A percentile compares a stretch with the other conserved stretches of the same genome.
Conservation (phyloP, 2,113 vertebrate genomes). For the Leucoraja erinaceus region DNA sequence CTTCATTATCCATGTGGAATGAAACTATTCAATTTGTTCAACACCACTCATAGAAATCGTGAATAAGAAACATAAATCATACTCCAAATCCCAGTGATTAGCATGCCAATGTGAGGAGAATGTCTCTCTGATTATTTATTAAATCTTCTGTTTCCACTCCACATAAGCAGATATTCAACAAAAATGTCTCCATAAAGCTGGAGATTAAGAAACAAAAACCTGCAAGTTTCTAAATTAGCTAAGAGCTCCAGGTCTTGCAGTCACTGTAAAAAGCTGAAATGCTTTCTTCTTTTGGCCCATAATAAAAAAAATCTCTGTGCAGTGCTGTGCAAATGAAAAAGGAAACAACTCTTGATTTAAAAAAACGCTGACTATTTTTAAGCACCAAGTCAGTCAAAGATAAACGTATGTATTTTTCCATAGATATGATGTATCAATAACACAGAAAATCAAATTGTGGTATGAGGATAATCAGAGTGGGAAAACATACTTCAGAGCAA, state of each 20-base stretch:
- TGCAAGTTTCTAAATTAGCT: neutral
- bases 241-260: conserved; percentile 1
- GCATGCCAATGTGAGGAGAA: too few species aligned
- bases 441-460: neutral
- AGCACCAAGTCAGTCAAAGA: neutral
- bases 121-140: neutral
- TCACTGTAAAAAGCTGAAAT: conserved; percentile 9
- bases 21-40: conserved; percentile 6
- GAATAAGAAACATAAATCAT: neutral
- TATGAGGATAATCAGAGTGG: neutral
- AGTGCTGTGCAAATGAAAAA: too few species aligned
- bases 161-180: neutral
- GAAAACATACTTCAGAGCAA: conserved; percentile 14
- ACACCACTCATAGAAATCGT: neutral
- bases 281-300: neutral
- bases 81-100: neutral
- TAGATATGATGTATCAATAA: neutral
- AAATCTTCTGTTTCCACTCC: neutral
- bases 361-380: neutral
- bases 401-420: neutral
- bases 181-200: neutral
- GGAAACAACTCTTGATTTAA: neutral
- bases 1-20: neutral
- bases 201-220: neutral
- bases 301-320: neutral